These are phyloP conservation scores for Mechanitis mazaeus DNA, from an alignment of 2,888 invertebrate genomes.

Conservation along the genomic window DNA sequence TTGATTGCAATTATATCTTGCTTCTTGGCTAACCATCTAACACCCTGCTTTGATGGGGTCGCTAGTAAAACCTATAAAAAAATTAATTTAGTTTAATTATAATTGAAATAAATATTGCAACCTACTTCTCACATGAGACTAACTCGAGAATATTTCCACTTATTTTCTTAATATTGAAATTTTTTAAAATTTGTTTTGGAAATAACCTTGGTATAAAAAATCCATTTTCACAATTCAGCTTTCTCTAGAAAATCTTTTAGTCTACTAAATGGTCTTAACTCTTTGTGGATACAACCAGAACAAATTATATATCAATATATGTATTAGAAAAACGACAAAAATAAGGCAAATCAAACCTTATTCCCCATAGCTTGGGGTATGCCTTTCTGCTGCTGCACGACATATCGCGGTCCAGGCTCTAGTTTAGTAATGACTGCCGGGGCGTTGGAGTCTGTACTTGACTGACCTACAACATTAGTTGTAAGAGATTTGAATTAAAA, in stretches of 20 bases:
- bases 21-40: constrained; percentile 48
- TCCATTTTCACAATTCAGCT: no score
- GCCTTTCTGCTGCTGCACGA: constrained; percentile 60
- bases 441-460: constrained; percentile 36
- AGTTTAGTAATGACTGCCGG: constrained; percentile 52
- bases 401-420: constrained; percentile 43
- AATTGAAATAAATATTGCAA: not conserved
- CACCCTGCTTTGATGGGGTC: constrained; percentile 62
- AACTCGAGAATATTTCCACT: no score
- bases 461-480: constrained; percentile 34
- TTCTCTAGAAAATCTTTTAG: no score
- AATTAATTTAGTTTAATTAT: not conserved
- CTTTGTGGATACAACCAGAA: no score
- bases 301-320: no score
- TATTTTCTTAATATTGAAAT: no score
- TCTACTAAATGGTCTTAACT: no score
- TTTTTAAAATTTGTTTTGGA: no score
- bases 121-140: no score
- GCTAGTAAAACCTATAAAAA: constrained; percentile 58
- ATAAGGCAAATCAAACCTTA: constrained; percentile 31
- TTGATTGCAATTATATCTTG: constrained; percentile 75
- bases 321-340: no score
- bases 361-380: constrained; percentile 43
- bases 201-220: no score
- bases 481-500: no score